A percentile compares a stretch with the other conserved stretches of the same genome.
Evolutionary conservation across 1,140 invertebrate genomes (phyloP).

Genomic region (Agraylea sexmaculata): DNA sequence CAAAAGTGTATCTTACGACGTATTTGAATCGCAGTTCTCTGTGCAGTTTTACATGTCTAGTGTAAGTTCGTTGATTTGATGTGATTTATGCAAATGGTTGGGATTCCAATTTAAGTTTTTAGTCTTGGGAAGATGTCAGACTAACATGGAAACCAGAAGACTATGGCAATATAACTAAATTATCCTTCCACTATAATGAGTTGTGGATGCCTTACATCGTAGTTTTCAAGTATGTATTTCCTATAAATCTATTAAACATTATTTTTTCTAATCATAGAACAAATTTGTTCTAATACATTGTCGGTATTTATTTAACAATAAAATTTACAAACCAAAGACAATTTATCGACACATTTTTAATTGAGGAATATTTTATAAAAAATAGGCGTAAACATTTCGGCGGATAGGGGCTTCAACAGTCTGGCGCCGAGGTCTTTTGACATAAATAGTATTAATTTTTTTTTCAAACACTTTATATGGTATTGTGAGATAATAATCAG

Average conservation of each 20-base stretch:
- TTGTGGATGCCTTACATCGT: conserved; percentile 33
- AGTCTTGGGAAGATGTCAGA: conserved; percentile 33
- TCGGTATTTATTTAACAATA: too few relatives aligned
- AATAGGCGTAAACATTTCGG: too few relatives aligned
- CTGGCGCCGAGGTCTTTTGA: not conserved
- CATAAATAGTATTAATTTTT: not conserved
- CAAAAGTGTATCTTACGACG: conserved; percentile 7
- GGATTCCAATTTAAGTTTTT: conserved; percentile 8
- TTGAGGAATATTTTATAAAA: too few relatives aligned
- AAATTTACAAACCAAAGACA: too few relatives aligned
- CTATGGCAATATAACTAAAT: conserved; percentile 24
- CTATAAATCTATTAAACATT: not conserved
- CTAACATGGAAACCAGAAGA: conserved; percentile 27
- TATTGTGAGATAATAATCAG: too few relatives aligned
- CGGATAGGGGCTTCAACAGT: not conserved
- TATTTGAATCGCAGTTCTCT: not conserved
- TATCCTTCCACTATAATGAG: conserved; percentile 26
- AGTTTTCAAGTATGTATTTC: conserved; percentile 29
- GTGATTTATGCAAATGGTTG: conserved; percentile 6
- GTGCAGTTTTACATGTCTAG: not conserved
- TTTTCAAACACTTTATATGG: too few relatives aligned
- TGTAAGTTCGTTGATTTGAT: conserved; percentile 2
- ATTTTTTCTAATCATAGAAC: not conserved
- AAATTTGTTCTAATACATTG: too few relatives aligned
- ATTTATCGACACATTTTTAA: too few relatives aligned